A percentile compares a stretch with the other conserved stretches of the same genome.
These are phyloP conservation scores for Thysanoteuthis rhombus DNA, from an alignment of 2,888 invertebrate species.

Conservation along the genomic window DNA sequence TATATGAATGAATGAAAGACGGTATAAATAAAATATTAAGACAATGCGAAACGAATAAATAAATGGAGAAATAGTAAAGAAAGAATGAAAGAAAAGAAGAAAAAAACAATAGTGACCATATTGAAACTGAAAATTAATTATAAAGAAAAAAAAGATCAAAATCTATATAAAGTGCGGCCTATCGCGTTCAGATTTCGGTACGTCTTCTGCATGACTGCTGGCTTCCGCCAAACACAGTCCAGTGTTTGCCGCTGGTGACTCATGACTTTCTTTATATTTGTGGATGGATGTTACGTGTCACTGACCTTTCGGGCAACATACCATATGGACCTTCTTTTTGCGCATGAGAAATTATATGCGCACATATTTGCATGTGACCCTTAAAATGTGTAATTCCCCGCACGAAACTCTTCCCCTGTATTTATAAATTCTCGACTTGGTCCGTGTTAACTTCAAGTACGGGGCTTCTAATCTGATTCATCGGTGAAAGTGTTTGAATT, in stretches of 20 bases:
- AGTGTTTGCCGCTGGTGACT: background rate
- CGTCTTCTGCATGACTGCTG: background rate
- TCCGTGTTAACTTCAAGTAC: background rate
- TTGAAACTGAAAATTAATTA: no score
- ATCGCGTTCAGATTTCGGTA: background rate
- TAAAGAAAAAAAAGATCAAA: background rate
- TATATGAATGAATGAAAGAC: no score
- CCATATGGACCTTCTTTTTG: background rate
- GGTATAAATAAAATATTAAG: no score
- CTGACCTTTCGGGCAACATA: conserved; percentile 12
- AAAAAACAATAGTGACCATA: no score
- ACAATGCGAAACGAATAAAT: no score
- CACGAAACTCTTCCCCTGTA: background rate
- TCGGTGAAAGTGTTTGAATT: no score
- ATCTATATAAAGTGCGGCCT: background rate
- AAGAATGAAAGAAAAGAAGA: background rate
- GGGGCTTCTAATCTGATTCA: no score
- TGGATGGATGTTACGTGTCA: background rate
- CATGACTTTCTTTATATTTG: background rate
- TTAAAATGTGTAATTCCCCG: background rate
- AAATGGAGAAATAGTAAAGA: background rate
- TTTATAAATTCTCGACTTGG: background rate
- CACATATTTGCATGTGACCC: background rate
- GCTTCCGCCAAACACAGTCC: background rate
- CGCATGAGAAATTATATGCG: background rate